phyloP scores from a whole-genome alignment of 1,140 invertebrate species.

The Papilio polyxenes region DNA sequence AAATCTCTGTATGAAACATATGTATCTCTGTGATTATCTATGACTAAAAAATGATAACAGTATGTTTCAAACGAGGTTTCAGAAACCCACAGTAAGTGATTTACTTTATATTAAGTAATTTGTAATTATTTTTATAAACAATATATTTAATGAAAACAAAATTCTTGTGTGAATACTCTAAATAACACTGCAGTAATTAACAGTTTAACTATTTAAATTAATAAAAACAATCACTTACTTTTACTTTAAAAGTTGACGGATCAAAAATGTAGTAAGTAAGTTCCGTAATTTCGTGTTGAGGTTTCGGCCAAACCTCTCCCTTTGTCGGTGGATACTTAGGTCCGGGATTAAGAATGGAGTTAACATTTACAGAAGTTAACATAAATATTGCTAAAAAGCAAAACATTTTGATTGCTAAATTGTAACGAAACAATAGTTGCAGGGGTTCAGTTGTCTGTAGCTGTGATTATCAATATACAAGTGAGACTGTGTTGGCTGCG shows the following conservation, averaged over 20 bases:
- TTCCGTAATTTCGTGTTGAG: constrained; percentile 66
- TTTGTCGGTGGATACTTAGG: constrained; percentile 73
- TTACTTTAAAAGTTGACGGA: constrained; percentile 69
- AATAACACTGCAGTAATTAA: constrained; percentile 30
- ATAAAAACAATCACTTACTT: constrained; percentile 59
- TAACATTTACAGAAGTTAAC: constrained; percentile 43
- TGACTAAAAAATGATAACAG: no score
- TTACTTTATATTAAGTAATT: no score
- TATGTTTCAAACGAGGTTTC: no score
- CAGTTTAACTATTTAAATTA: neutral
- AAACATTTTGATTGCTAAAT: constrained; percentile 42
- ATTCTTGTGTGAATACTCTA: neutral
- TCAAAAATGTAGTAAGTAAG: constrained; percentile 62
- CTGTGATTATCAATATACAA: constrained; percentile 6
- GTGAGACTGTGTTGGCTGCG: constrained; percentile 10
- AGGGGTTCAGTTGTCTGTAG: neutral
- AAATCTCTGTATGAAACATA: no score
- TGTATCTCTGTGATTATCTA: no score
- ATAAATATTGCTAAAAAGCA: constrained; percentile 42
- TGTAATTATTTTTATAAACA: no score
- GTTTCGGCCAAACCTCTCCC: constrained; percentile 82
- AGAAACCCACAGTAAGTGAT: no score
- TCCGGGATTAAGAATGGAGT: constrained; percentile 62
- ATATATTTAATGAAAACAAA: neutral
- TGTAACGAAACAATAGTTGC: neutral